A percentile compares a stretch with the other conserved stretches of the same genome.
Evolutionary conservation across 2,888 invertebrate genomes (phyloP).

Genomic region (Diabrotica balteata): DNA sequence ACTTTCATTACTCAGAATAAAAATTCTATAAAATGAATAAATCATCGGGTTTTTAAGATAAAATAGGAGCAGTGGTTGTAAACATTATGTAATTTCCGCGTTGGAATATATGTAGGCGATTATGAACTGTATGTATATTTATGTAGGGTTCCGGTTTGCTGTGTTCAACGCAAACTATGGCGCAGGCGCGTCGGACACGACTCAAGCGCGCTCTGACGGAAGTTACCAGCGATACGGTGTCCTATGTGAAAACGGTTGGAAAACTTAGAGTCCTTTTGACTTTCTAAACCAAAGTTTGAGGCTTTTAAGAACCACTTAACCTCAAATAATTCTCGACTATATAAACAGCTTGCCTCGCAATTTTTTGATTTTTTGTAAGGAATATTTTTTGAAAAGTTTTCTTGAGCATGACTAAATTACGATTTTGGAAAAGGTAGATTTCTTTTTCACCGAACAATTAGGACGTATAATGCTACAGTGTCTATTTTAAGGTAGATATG

Average conservation of each 20-base stretch:
- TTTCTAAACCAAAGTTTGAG: constrained; percentile 47
- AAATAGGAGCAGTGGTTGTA: no score
- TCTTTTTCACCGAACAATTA: not conserved
- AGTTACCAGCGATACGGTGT: constrained; percentile 86
- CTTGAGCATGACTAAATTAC: constrained; percentile 14
- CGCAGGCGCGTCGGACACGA: constrained; percentile 84
- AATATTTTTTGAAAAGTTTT: constrained; percentile 12
- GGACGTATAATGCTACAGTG: no score
- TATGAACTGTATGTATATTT: constrained; percentile 37
- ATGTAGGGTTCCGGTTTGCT: constrained; percentile 77
- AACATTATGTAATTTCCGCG: no score
- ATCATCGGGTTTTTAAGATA: no score
- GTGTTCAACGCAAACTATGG: constrained; percentile 89
- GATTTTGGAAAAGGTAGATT: constrained; percentile 2
- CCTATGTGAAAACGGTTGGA: constrained; percentile 87
- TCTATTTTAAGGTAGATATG: no score
- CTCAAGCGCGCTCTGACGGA: constrained; percentile 90
- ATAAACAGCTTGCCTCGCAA: constrained; percentile 13
- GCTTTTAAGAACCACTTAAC: constrained; percentile 48
- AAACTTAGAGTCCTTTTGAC: constrained; percentile 50
- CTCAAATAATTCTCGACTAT: constrained; percentile 41
- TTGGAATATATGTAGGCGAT: not conserved
- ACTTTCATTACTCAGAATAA: no score
- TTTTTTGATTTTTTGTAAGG: constrained; percentile 10
- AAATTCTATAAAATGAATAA: no score